Base-by-base conservation (phyloP, 2,113 vertebrate species). In the Callipepla californica region DNA sequence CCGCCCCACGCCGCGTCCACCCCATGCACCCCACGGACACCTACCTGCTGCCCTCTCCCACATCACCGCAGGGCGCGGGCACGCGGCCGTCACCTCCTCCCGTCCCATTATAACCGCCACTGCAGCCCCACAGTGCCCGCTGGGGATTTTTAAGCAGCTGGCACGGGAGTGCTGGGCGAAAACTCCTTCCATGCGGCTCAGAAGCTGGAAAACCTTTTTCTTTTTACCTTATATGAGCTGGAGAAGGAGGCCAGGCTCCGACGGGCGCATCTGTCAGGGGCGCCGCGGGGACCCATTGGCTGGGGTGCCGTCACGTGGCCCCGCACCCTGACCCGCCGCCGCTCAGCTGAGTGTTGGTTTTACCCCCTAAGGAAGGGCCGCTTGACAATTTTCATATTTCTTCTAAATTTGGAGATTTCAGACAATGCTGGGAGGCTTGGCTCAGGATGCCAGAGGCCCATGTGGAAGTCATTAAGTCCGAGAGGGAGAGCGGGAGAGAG, bases 401-500 rank as follows among this genome's bases (percentile, higher is more conserved):
- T 99, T 99, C 98, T 99, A 99, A 99, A 99, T 99, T 99, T 99
- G 99, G 98, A 98, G 98, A 98, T 99, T 98, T 99, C 98, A 98
- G 98, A 98, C 98, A 98, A 97, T 98, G 98, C 98, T 95, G 97
- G 97, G 97, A 98, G 98, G 97, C 97, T 98, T 98, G 98, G 98
- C 97, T 97, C 75, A 80, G 94, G 88, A 97, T 93, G 97, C 98
- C 97, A 95, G 97, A 97, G 97, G 96, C 97, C 98, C 98, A 99
- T 98, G 97, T 99, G 98, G 98, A 98, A 99, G 97, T 98, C 98
- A 98, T 99, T 98, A 99, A 97, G 92, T 55, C 65, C 12, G 94
- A 96, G 96, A 93, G 97, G 94, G 97, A 95, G 91, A 94, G 90
- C 20, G 38, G 81, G 83, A 78, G 94, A 90, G 93, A 92, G 91